Percentiles rank a stretch among this genome's conserved stretches.
Conservation (phyloP, 2,888 invertebrate species). For the Galerucella pusilla region DNA sequence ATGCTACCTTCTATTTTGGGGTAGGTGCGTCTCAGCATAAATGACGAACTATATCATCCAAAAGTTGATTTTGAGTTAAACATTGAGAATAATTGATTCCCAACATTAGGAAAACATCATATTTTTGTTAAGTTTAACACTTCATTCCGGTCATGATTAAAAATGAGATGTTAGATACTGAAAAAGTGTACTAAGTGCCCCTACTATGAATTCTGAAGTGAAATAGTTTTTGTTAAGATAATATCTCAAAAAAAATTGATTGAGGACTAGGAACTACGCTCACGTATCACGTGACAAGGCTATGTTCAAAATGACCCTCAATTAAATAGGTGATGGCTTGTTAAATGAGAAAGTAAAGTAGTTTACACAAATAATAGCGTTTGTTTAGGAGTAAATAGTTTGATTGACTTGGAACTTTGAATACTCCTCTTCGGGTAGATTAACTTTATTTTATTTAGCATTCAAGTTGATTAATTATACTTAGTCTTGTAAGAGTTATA, state of each 20-base stretch:
- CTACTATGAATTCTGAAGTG: neutral
- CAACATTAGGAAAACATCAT: too few species aligned
- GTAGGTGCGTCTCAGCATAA: too few species aligned
- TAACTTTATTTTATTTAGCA: neutral
- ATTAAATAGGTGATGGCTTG: slow-evolving; percentile 16
- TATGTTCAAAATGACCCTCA: slow-evolving; percentile 20
- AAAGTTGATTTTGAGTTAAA: too few species aligned
- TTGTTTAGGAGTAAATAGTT: slow-evolving; percentile 2
- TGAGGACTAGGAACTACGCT: slow-evolving; percentile 2
- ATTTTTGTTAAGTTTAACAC: too few species aligned
- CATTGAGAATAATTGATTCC: too few species aligned
- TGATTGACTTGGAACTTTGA: neutral
- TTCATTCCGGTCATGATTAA: too few species aligned
- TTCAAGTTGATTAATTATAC: neutral
- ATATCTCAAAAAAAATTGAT: slow-evolving; percentile 17
- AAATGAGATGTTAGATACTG: too few species aligned
- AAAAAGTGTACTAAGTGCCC: neutral
- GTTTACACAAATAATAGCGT: too few species aligned
- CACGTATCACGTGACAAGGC: slow-evolving; percentile 18
- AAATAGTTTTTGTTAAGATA: slow-evolving; percentile 4
- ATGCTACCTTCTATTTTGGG: too few species aligned
- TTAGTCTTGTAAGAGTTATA: too few species aligned
- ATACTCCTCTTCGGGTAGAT: neutral
- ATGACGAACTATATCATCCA: too few species aligned
- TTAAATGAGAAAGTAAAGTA: slow-evolving; percentile 14